These are phyloP conservation scores for Bubalus kerabau DNA, from an alignment of 2,113 vertebrate genomes.

Conservation along the genomic window DNA sequence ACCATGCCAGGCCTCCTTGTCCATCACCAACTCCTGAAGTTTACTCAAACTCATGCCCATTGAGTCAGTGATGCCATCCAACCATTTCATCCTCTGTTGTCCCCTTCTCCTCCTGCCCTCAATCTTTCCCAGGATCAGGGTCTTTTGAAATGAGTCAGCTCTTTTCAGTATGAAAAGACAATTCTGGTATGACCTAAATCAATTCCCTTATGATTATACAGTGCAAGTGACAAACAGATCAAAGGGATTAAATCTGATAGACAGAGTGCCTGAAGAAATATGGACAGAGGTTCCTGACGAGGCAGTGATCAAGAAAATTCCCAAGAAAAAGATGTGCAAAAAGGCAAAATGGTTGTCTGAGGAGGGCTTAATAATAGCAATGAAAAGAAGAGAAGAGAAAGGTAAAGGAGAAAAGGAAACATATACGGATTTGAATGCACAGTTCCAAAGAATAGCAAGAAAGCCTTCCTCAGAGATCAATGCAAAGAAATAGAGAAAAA, in stretches of 20 bases:
- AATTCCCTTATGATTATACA: neutral
- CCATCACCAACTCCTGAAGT: neutral
- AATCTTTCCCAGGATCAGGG: neutral
- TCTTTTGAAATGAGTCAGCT: neutral
- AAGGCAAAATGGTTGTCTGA: neutral
- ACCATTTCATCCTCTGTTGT: neutral
- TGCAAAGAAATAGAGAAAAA: neutral
- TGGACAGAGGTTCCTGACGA: neutral
- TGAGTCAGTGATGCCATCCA: neutral
- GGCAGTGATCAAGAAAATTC: neutral
- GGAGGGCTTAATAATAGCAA: neutral
- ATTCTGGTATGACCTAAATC: neutral
- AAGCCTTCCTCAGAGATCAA: neutral
- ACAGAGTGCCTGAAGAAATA: neutral
- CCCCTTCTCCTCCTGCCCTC: rapidly evolving
- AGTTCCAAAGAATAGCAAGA: neutral
- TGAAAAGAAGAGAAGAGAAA: neutral
- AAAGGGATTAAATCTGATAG: neutral
- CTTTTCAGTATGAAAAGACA: neutral
- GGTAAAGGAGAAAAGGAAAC: neutral
- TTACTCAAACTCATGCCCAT: neutral
- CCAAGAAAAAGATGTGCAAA: neutral
- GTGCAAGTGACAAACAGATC: neutral
- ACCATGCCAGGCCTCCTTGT: neutral
- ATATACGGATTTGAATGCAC: neutral